Evolutionary conservation across 2,797 vertebrate genomes (phyloP).

Genomic region (Rhinichthys osculus): DNA sequence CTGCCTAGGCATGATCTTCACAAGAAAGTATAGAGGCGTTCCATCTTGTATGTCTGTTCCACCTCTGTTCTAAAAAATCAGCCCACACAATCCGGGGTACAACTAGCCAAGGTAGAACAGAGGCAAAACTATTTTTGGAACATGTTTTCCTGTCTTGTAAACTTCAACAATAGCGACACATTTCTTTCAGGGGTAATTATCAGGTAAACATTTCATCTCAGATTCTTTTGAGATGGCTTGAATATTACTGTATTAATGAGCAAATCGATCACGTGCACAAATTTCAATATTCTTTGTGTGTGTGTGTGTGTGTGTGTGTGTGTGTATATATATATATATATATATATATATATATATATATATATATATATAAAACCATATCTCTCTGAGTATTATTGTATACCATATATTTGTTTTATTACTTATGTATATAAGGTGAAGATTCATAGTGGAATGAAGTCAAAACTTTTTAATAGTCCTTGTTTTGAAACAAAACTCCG

Average conservation of each 20-base stretch:
- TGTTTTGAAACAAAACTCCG: neutral
- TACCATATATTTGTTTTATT: neutral
- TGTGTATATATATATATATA: too few relatives aligned
- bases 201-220: constrained; percentile 14
- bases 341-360: too few relatives aligned
- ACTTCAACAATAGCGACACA: constrained; percentile 42
- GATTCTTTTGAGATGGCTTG: neutral
- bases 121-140: constrained; percentile 61
- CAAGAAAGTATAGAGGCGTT: constrained; percentile 37
- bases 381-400: too few relatives aligned
- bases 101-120: constrained; percentile 51
- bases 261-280: neutral
- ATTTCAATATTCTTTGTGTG: neutral
- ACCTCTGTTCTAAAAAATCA: constrained; percentile 47
- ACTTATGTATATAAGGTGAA: neutral
- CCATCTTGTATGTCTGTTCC: constrained; percentile 33
- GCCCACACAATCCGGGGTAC: constrained; percentile 52
- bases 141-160: constrained; percentile 62
- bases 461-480: neutral
- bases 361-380: too few relatives aligned
- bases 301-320: too few relatives aligned
- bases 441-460: neutral
- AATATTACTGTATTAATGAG: neutral
- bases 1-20: constrained; percentile 28
- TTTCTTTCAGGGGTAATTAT: constrained; percentile 30